These are phyloP conservation scores for Ennomos fuscantarius DNA, from an alignment of 2,888 invertebrate genomes.

Conservation along the genomic window DNA sequence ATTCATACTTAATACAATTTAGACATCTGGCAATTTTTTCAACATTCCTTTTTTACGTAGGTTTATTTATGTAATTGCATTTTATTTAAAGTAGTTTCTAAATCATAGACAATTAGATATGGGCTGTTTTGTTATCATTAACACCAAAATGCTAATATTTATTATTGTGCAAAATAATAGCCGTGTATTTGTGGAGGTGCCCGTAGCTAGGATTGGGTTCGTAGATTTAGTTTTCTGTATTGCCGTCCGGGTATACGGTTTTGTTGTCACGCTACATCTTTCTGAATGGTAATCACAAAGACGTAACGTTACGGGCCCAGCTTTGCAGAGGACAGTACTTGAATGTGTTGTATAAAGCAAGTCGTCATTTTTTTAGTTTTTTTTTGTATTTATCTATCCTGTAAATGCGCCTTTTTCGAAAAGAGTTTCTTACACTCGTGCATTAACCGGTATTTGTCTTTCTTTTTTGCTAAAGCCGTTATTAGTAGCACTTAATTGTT, in stretches of 20 bases:
- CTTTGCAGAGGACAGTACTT: slow-evolving; percentile 64
- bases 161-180: slow-evolving; percentile 44
- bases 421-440: slow-evolving; percentile 13
- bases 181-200: slow-evolving; percentile 56
- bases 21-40: slow-evolving; percentile 40
- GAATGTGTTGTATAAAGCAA: slow-evolving; percentile 67
- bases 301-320: slow-evolving; percentile 34
- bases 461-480: neutral
- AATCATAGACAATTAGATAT: slow-evolving; percentile 70
- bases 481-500: neutral
- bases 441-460: neutral
- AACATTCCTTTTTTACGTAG: slow-evolving; percentile 67
- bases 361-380: slow-evolving; percentile 55
- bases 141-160: slow-evolving; percentile 41
- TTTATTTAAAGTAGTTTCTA: slow-evolving; percentile 62
- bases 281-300: slow-evolving; percentile 46
- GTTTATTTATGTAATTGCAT: slow-evolving; percentile 57
- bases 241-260: slow-evolving; percentile 45
- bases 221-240: slow-evolving; percentile 39
- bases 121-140: slow-evolving; percentile 65
- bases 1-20: slow-evolving; percentile 25
- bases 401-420: slow-evolving; percentile 55
- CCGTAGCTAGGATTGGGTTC: slow-evolving; percentile 65
- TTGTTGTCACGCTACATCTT: slow-evolving; percentile 41
- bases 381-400: slow-evolving; percentile 49